Conservation (phyloP, 2,113 vertebrate species). For the Mesitornis unicolor region DNA sequence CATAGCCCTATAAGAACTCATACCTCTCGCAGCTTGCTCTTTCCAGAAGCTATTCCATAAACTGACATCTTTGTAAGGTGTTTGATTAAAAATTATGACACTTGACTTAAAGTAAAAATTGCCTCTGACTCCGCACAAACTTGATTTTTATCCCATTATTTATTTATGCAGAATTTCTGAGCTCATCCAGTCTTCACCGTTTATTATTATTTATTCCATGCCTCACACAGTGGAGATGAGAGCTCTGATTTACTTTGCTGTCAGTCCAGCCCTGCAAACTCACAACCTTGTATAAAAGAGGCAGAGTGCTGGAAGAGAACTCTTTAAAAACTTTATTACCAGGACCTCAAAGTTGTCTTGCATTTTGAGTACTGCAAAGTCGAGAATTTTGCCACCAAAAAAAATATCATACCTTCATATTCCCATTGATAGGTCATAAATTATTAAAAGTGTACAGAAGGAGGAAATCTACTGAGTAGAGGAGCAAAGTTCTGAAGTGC, state of each 20-base stretch:
- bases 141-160: not conserved
- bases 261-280: not conserved
- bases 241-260: not conserved
- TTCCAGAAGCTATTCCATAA: not conserved
- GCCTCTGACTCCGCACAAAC: not conserved
- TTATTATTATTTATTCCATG: not conserved
- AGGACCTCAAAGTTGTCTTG: not conserved
- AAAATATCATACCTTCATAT: too few species aligned
- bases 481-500: not conserved
- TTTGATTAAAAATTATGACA: not conserved
- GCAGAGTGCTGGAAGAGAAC: not conserved
- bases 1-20: not conserved
- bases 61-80: not conserved
- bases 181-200: not conserved
- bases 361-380: not conserved
- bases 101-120: not conserved
- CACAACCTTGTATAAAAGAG: not conserved
- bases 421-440: too few species aligned
- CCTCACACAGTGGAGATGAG: not conserved
- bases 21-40: not conserved
- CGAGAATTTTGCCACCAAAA: not conserved
- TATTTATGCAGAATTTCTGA: not conserved
- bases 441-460: not conserved
- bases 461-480: not conserved
- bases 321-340: not conserved